Conservation (phyloP, 2,113 vertebrate genomes). For the Macrotis lagotis region DNA sequence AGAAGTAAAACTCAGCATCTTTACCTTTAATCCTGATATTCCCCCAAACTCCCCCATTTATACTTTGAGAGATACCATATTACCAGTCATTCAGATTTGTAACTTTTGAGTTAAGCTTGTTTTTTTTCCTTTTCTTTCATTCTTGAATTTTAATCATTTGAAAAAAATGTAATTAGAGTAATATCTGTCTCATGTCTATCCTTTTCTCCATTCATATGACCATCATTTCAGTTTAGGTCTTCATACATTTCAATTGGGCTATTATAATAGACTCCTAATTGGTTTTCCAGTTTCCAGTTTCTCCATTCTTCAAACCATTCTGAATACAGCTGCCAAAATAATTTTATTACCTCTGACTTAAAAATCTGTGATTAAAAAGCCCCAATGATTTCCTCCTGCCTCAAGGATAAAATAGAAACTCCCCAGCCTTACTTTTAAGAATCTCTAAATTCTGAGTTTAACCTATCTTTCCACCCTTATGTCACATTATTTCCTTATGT, state of each 20-base stretch:
- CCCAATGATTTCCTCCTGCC: background rate
- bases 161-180: background rate
- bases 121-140: background rate
- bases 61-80: background rate
- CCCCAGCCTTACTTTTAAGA: background rate
- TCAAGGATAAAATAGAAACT: background rate
- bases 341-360: background rate
- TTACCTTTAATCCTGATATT: background rate
- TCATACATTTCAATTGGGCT: background rate
- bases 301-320: background rate
- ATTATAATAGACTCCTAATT: too few relatives aligned
- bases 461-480: background rate
- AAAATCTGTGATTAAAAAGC: background rate
- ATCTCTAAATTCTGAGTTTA: background rate
- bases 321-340: background rate
- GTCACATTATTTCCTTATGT: background rate
- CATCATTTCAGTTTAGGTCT: background rate
- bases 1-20: background rate
- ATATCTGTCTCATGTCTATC: background rate
- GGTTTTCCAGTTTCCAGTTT: background rate
- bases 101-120: background rate
- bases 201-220: background rate
- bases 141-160: background rate
- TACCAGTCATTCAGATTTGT: background rate
- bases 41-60: background rate